Evolutionary conservation across 2,888 invertebrate species (phyloP).

Genomic region (Halocaridina rubra): DNA sequence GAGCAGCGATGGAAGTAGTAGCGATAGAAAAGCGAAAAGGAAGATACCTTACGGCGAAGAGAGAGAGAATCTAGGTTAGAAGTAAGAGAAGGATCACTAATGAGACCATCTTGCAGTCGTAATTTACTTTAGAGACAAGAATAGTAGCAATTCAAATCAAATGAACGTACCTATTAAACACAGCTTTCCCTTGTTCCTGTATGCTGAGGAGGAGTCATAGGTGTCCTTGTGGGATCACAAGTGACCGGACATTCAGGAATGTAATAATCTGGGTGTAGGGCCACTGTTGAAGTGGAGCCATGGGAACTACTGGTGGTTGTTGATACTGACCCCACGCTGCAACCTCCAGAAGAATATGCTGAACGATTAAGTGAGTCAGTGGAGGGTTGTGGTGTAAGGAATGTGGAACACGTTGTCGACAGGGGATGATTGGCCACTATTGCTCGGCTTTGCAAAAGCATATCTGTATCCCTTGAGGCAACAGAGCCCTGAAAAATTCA

Average conservation of each 20-base stretch:
- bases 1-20: too few relatives aligned
- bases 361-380: neutral
- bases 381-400: neutral
- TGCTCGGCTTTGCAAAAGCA: neutral
- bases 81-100: too few relatives aligned
- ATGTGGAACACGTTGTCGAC: neutral
- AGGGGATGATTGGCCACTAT: neutral
- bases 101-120: too few relatives aligned
- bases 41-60: too few relatives aligned
- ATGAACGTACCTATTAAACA: neutral
- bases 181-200: neutral
- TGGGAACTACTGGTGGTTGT: neutral
- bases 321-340: neutral
- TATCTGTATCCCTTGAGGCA: neutral
- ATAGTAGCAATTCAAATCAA: neutral
- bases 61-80: neutral
- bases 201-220: neutral
- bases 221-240: neutral
- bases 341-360: neutral
- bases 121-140: neutral
- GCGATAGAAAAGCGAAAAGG: too few relatives aligned
- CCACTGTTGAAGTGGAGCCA: neutral
- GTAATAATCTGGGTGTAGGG: neutral
- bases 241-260: neutral
- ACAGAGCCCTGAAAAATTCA: neutral